Percentiles rank a stretch among this genome's conserved stretches.
These are phyloP conservation scores for Sylvilagus bachmani DNA, from an alignment of 2,113 vertebrate species.

Conservation along the genomic window DNA sequence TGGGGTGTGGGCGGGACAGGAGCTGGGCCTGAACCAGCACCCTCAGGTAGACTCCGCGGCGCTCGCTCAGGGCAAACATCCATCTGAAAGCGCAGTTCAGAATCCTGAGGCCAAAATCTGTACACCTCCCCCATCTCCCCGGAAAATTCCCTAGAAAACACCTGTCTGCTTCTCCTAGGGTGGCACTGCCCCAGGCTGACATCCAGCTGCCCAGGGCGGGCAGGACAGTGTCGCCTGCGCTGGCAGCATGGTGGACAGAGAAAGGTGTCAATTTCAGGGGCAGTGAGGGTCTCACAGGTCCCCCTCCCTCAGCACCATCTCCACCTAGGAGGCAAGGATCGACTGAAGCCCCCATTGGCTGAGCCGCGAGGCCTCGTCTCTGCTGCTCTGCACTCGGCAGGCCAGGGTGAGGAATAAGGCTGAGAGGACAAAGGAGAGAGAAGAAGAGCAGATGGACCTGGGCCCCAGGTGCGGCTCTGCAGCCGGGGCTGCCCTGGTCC, in stretches of 20 bases:
- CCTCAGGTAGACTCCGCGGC: not conserved
- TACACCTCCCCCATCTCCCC: not conserved
- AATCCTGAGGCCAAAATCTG: not conserved
- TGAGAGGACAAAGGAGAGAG: not conserved
- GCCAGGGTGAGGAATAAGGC: not conserved
- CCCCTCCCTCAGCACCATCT: not conserved
- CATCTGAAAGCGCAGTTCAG: conserved; percentile 37
- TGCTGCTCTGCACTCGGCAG: not conserved
- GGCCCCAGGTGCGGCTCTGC: too few species aligned
- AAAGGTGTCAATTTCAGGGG: not conserved
- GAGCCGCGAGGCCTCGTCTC: not conserved
- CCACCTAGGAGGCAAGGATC: not conserved
- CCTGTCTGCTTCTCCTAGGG: not conserved
- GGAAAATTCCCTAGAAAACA: not conserved
- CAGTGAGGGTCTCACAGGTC: not conserved
- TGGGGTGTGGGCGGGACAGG: not conserved
- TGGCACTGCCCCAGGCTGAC: not conserved
- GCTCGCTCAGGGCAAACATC: not conserved
- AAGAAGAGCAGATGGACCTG: not conserved
- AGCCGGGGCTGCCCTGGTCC: not conserved
- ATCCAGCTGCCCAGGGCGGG: not conserved
- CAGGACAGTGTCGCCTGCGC: not conserved
- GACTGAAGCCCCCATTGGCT: not conserved
- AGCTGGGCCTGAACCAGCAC: too few species aligned
- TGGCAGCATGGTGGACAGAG: not conserved